phyloP scores from a whole-genome alignment of 2,797 vertebrate genomes.

The Gobionotothen gibberifrons region DNA sequence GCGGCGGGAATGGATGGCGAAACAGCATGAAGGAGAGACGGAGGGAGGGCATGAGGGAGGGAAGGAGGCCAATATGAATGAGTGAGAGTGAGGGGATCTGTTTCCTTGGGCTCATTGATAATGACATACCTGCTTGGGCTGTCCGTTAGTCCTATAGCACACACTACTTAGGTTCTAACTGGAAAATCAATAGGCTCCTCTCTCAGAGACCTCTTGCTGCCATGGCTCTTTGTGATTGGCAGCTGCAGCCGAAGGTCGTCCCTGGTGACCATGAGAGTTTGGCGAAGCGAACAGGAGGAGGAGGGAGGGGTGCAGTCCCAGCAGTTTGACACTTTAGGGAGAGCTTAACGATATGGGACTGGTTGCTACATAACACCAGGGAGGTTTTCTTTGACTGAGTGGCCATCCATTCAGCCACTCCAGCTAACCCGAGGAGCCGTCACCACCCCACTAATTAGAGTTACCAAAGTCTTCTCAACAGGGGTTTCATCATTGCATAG shows the following conservation, averaged over 20 bases:
- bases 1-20: conserved; percentile 34
- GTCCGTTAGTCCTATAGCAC: conserved; percentile 95
- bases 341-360: conserved; percentile 91
- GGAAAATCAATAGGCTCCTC: conserved; percentile 99
- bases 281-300: conserved; percentile 58
- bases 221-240: conserved; percentile 93
- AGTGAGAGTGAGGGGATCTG: conserved; percentile 85
- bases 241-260: conserved; percentile 83
- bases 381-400: conserved; percentile 71
- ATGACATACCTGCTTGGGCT: conserved; percentile 98
- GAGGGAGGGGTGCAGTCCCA: conserved; percentile 42
- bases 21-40: conserved; percentile 52
- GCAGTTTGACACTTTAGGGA: conserved; percentile 92
- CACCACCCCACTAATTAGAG: conserved; percentile 76
- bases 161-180: conserved; percentile 98
- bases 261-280: conserved; percentile 85
- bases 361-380: conserved; percentile 74
- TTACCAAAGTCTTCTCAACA: conserved; percentile 65
- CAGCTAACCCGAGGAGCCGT: conserved; percentile 63
- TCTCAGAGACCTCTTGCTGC: conserved; percentile 90
- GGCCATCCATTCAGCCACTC: conserved; percentile 62
- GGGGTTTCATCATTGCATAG: conserved; percentile 46
- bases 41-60: conserved; percentile 35
- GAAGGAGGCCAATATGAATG: conserved; percentile 88
- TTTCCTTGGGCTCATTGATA: conserved; percentile 96